phyloP scores from a whole-genome alignment of 2,113 vertebrate genomes.

The Myocastor coypus region DNA sequence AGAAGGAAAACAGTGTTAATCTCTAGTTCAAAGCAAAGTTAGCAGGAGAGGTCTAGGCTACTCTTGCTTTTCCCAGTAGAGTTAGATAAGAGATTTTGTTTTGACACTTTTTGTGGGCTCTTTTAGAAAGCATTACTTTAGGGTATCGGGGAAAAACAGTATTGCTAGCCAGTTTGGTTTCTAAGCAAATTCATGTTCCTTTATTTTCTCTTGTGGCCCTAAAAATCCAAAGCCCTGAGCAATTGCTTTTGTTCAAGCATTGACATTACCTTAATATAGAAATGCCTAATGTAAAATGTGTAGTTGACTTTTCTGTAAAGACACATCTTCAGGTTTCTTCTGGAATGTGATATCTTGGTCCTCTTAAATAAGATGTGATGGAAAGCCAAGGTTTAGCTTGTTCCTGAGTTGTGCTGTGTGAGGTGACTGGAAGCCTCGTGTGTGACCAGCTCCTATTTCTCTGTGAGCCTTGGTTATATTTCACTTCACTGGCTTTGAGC shows the following conservation, averaged over 20 bases:
- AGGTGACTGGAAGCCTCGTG: neutral
- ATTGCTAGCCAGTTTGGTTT: slow-evolving; percentile 46
- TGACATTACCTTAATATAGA: slow-evolving; percentile 47
- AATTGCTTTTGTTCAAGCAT: slow-evolving; percentile 13
- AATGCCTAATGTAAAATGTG: slow-evolving; percentile 27
- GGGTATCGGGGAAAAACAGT: neutral
- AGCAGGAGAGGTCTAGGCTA: neutral
- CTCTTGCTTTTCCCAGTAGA: slow-evolving; percentile 19
- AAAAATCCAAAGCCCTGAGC: neutral
- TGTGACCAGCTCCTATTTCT: neutral
- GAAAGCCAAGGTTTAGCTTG: neutral
- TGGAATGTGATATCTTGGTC: slow-evolving; percentile 34
- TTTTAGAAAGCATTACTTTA: slow-evolving; percentile 49
- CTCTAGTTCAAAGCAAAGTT: slow-evolving; percentile 59
- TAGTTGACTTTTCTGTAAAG: slow-evolving; percentile 59
- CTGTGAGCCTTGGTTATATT: neutral
- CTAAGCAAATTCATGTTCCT: neutral
- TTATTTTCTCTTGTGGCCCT: neutral
- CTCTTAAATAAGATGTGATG: neutral
- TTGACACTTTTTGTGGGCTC: slow-evolving; percentile 2
- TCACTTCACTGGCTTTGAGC: slow-evolving; percentile 2
- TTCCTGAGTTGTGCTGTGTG: neutral
- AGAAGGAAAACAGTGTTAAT: slow-evolving; percentile 79
- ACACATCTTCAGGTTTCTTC: neutral
- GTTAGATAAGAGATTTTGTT: slow-evolving; percentile 46